Conservation (phyloP, 2,888 invertebrate genomes). For the Ramazzottius varieornatus region DNA sequence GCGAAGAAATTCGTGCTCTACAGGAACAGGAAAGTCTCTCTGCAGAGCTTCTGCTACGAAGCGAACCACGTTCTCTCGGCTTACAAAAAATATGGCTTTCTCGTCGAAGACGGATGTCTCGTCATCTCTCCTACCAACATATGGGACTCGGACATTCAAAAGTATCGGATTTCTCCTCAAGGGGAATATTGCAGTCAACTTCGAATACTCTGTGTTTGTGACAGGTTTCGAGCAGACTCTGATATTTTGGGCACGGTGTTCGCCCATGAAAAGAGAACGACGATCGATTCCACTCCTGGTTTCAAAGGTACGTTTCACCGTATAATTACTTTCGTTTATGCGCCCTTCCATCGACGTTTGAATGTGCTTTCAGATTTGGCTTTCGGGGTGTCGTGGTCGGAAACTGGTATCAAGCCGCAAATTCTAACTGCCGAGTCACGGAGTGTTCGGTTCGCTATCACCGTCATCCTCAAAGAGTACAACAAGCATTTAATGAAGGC, state of each 20-base stretch:
- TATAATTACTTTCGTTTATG: background rate
- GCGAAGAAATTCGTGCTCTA: background rate
- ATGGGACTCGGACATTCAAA: conserved; percentile 47
- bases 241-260: conserved; percentile 54
- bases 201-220: background rate
- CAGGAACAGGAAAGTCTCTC: background rate
- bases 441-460: conserved; percentile 61
- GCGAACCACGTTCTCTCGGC: background rate
- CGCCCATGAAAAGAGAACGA: conserved; percentile 35
- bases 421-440: conserved; percentile 34
- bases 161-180: background rate
- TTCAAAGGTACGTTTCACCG: conserved; percentile 2
- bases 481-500: conserved; percentile 41
- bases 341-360: background rate
- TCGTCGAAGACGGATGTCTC: conserved; percentile 75
- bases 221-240: conserved; percentile 43
- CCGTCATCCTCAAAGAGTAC: conserved; percentile 51
- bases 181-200: background rate
- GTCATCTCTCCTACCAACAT: conserved; percentile 72
- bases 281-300: conserved; percentile 6
- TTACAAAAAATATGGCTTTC: conserved; percentile 14
- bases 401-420: conserved; percentile 48
- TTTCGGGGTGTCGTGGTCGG: conserved; percentile 66
- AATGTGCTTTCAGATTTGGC: conserved; percentile 46
- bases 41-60: background rate